Evolutionary conservation across 2,888 invertebrate genomes (phyloP).

Genomic region (Drosophila subquinaria): DNA sequence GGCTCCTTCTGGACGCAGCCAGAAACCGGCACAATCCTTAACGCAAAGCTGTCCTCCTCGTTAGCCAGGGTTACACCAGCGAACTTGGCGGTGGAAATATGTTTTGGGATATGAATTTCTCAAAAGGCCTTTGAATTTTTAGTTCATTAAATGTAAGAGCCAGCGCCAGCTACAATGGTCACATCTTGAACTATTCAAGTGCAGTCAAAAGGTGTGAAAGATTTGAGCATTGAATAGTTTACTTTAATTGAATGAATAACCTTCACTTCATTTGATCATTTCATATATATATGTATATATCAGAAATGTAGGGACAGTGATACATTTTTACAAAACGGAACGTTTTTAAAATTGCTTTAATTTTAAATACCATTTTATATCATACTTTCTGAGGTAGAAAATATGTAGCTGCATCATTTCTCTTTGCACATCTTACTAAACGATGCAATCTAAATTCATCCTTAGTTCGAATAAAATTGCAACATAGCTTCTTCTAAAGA

Average conservation of each 20-base stretch:
- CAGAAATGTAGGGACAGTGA: background rate
- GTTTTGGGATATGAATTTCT: conserved; percentile 57
- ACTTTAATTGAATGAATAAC: background rate
- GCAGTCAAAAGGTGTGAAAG: background rate
- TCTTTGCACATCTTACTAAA: too few relatives aligned
- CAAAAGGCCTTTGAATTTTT: conserved; percentile 42
- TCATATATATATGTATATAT: background rate
- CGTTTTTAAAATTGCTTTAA: too few relatives aligned
- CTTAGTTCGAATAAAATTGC: too few relatives aligned
- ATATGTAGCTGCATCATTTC: too few relatives aligned
- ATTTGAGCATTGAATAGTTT: background rate
- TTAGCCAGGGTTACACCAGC: conserved; percentile 35
- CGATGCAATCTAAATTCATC: too few relatives aligned
- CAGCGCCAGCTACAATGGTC: conserved; percentile 24
- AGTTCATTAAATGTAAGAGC: conserved; percentile 56
- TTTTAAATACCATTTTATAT: too few relatives aligned
- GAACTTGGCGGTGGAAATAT: conserved; percentile 36
- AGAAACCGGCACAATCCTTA: conserved; percentile 11
- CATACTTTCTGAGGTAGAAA: too few relatives aligned
- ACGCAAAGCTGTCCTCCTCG: conserved; percentile 25
- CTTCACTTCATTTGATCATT: background rate
- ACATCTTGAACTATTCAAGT: background rate
- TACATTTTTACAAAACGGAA: too few relatives aligned
- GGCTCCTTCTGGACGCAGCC: conserved; percentile 11
- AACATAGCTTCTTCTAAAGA: too few relatives aligned